Percentiles rank a stretch among this genome's conserved stretches.
phyloP scores from a whole-genome alignment of 2,888 invertebrate species.

The Drosophila melanosoma region DNA sequence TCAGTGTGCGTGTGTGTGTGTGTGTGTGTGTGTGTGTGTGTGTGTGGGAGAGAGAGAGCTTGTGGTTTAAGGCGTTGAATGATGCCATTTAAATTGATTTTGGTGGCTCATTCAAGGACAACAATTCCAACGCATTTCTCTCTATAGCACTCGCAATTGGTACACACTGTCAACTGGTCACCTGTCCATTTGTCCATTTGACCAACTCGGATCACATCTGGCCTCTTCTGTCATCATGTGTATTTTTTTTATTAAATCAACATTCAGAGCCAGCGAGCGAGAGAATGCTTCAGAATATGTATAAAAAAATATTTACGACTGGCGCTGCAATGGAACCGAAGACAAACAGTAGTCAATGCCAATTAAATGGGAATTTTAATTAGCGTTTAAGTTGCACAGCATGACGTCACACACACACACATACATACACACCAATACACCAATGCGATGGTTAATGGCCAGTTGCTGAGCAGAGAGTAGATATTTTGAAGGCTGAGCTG shows the following conservation, averaged over 20 bases:
- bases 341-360: constrained; percentile 78
- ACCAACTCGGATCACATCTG: constrained; percentile 2
- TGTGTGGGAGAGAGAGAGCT: not conserved
- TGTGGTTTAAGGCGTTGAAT: constrained; percentile 75
- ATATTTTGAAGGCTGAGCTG: not conserved
- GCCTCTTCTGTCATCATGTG: constrained; percentile 36
- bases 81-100: constrained; percentile 79
- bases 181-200: constrained; percentile 14
- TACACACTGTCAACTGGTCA: constrained; percentile 10
- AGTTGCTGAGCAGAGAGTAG: not conserved
- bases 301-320: constrained; percentile 21
- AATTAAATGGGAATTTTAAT: constrained; percentile 83
- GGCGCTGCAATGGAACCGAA: constrained; percentile 65
- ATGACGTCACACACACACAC: constrained; percentile 60
- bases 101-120: constrained; percentile 57
- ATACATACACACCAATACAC: not conserved
- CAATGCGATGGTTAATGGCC: constrained; percentile 7
- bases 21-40: constrained; percentile 8
- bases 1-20: constrained; percentile 16
- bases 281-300: constrained; percentile 15
- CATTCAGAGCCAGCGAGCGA: constrained; percentile 49
- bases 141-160: constrained; percentile 33
- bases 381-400: constrained; percentile 69
- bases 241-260: constrained; percentile 80
- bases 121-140: constrained; percentile 22